phyloP scores from a whole-genome alignment of 1,140 invertebrate genomes.

The Ceratina calcarata region DNA sequence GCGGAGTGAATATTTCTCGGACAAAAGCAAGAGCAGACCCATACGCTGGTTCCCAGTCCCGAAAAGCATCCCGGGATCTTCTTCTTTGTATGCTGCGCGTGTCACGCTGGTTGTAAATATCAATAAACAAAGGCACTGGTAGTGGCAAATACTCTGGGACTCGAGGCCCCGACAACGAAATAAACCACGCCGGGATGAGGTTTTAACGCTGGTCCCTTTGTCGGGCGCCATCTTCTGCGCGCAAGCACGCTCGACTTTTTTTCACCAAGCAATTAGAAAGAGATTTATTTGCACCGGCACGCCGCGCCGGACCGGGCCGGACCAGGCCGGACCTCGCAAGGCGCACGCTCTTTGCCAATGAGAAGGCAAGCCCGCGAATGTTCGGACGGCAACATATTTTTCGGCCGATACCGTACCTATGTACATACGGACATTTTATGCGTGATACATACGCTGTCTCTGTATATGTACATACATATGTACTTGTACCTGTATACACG shows the following conservation, averaged over 20 bases:
- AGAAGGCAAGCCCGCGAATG: slow-evolving; percentile 19
- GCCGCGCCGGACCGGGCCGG: slow-evolving; percentile 15
- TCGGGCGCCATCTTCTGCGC: slow-evolving; percentile 68
- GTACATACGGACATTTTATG: too few relatives aligned
- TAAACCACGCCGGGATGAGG: slow-evolving; percentile 55
- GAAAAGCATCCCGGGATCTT: background rate
- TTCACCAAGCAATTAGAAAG: slow-evolving; percentile 75
- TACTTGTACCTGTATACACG: background rate
- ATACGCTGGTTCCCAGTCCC: background rate
- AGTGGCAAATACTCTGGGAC: slow-evolving; percentile 5
- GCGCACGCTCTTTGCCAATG: slow-evolving; percentile 49
- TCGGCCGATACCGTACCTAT: slow-evolving; percentile 30
- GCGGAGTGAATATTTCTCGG: background rate
- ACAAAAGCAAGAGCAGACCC: slow-evolving; percentile 32
- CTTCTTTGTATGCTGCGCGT: slow-evolving; percentile 39
- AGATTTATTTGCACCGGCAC: slow-evolving; percentile 74
- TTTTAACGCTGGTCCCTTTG: slow-evolving; percentile 69
- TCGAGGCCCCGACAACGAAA: slow-evolving; percentile 39
- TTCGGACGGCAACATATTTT: slow-evolving; percentile 48
- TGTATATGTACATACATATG: background rate
- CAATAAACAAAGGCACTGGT: slow-evolving; percentile 66
- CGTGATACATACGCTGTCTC: too few relatives aligned
- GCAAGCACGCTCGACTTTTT: slow-evolving; percentile 66
- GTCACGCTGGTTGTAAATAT: slow-evolving; percentile 68
- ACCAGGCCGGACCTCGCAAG: background rate